phyloP scores from a whole-genome alignment of 92 coral and sea anemone genomes.

The Paragorgia papillata region DNA sequence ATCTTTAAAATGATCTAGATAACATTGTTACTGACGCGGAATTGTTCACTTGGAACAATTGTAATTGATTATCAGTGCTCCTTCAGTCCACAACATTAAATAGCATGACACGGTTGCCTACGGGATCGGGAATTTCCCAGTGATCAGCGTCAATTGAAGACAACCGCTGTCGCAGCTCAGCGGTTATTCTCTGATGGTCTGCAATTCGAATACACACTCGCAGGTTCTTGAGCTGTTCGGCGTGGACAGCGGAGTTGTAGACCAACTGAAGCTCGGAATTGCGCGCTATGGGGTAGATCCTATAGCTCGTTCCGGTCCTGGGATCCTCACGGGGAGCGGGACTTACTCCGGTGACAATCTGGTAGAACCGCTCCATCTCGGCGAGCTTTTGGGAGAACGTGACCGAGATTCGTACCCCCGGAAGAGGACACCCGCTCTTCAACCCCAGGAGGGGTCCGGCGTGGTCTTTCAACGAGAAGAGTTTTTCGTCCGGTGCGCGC shows the following conservation, averaged over 20 bases:
- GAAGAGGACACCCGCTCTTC: slow-evolving; percentile 13
- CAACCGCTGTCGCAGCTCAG: not conserved
- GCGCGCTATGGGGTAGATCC: slow-evolving; percentile 19
- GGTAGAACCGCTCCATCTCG: slow-evolving; percentile 23
- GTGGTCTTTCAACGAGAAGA: slow-evolving; percentile 13
- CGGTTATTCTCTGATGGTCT: slow-evolving; percentile 18
- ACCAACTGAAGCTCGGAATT: slow-evolving; percentile 30
- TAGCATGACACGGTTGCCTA: slow-evolving; percentile 17
- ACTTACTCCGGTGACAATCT: slow-evolving; percentile 17
- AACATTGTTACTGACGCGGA: too few species aligned
- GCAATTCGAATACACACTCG: slow-evolving; percentile 16
- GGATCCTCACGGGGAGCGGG: slow-evolving; percentile 16
- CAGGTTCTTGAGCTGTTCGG: not conserved
- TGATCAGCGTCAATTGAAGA: slow-evolving; percentile 5
- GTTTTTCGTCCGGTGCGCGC: slow-evolving; percentile 23
- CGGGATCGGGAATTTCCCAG: slow-evolving; percentile 37
- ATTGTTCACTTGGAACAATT: too few species aligned
- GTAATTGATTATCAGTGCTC: not conserved
- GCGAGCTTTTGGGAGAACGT: slow-evolving; percentile 13
- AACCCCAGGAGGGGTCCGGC: slow-evolving; percentile 15
- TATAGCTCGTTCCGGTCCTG: slow-evolving; percentile 16
- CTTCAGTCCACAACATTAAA: slow-evolving; percentile 21
- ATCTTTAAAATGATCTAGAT: too few species aligned
- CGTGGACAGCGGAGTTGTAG: slow-evolving; percentile 19
- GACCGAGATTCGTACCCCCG: slow-evolving; percentile 40